A percentile compares a stretch with the other conserved stretches of the same genome.
Evolutionary conservation across 2,888 invertebrate species (phyloP).

Genomic region (Biston stratarius): DNA sequence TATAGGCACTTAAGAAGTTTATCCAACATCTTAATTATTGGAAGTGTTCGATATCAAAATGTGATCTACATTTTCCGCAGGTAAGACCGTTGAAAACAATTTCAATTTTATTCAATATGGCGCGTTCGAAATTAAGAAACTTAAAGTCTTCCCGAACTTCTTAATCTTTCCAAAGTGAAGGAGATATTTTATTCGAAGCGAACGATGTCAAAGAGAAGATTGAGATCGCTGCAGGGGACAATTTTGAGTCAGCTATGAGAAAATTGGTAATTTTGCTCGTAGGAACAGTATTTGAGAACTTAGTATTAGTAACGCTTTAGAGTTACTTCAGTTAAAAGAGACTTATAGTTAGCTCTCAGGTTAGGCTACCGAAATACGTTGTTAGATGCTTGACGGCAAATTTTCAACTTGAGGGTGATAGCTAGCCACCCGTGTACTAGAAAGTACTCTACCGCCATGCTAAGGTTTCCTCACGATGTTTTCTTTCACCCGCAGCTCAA

Average conservation of each 20-base stretch:
- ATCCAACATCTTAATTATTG: conserved; percentile 9
- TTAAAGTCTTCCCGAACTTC: conserved; percentile 68
- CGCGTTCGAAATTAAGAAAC: conserved; percentile 69
- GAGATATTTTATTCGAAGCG: conserved; percentile 64
- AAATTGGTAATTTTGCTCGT: conserved; percentile 9
- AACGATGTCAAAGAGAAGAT: conserved; percentile 56
- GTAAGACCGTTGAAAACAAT: conserved; percentile 54
- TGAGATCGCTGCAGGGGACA: conserved; percentile 42
- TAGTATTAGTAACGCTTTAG: not conserved
- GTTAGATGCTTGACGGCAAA: too few species aligned
- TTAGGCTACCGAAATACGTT: too few species aligned
- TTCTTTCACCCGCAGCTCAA: too few species aligned
- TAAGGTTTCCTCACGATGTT: too few species aligned
- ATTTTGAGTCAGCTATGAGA: conserved; percentile 29
- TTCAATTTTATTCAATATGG: conserved; percentile 61
- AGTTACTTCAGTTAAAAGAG: conserved; percentile 1
- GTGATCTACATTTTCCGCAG: conserved; percentile 40
- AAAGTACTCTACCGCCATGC: too few species aligned
- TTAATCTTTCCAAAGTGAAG: conserved; percentile 68
- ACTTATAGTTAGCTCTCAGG: too few species aligned
- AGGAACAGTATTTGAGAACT: not conserved
- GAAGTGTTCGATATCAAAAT: conserved; percentile 27
- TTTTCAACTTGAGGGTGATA: too few species aligned
- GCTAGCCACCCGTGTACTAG: too few species aligned
- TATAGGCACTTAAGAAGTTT: not conserved